These are phyloP conservation scores for Plotosus lineatus DNA, from an alignment of 2,113 vertebrate genomes.

Conservation along the genomic window DNA sequence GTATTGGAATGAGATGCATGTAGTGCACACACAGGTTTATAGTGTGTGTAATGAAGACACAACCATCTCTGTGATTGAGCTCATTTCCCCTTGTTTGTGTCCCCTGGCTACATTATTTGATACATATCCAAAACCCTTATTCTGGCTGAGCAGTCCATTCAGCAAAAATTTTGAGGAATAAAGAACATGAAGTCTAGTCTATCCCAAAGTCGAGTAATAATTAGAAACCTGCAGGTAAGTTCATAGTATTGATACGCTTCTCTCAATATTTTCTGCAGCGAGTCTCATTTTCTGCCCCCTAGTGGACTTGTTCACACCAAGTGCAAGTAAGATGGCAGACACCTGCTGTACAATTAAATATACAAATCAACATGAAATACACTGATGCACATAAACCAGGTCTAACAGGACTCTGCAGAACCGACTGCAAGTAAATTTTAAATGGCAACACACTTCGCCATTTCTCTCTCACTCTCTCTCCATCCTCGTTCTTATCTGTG, in stretches of 20 bases:
- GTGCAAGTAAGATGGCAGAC: background rate
- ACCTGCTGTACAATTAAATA: background rate
- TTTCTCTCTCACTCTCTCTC: slow-evolving; percentile 24
- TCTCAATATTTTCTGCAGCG: background rate
- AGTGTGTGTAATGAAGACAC: background rate
- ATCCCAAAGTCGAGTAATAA: background rate
- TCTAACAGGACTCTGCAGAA: background rate
- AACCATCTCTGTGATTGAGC: background rate
- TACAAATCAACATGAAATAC: background rate
- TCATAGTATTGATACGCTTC: background rate
- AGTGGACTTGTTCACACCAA: background rate
- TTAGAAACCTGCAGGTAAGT: background rate
- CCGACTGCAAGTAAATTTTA: background rate
- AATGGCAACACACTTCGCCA: slow-evolving; percentile 19
- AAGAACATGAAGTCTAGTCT: background rate
- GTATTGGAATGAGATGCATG: background rate
- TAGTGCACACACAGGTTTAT: background rate
- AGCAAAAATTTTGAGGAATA: background rate
- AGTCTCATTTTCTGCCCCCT: slow-evolving; percentile 19
- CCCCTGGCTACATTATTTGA: background rate
- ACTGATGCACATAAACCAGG: background rate
- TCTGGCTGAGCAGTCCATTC: background rate
- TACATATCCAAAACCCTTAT: background rate
- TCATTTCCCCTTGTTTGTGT: background rate
- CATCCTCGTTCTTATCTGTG: slow-evolving; percentile 44